Base-by-base conservation (phyloP, 2,113 vertebrate species). In the Glaucomys volans region DNA sequence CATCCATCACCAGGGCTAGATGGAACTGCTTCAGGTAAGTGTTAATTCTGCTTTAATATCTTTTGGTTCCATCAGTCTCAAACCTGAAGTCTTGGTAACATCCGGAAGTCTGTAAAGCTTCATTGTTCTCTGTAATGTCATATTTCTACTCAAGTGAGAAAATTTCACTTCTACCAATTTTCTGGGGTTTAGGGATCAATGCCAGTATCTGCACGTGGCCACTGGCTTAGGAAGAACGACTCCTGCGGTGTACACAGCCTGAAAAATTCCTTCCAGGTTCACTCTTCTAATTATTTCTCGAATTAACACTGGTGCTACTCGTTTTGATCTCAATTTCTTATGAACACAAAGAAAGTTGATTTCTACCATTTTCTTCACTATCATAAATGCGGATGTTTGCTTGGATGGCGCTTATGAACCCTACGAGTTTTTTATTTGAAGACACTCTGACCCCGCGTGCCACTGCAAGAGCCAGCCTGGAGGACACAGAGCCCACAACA, bases 301-400 rank as follows among this genome's bases (percentile, higher is more conserved):
- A 98, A 99, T 99, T 81, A 99, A 98, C 59, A 99, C 99, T 8
- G 99, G 99, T 87, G 99, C 99, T 12, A 99, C 99, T 14, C 99
- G 99, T 97, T 99, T 99, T 67, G 99, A 99, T 95, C 99, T 99
- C 98, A 99, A 97, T 98, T 99, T 99, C 98, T 99, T 99, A 98
- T 99, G 99, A 95, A 99, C 99, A 98, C 99, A 99, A 47, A 99
- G 99, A 98, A 99, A 99, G 98, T 99, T 99, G 97, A 99, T 99
- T 98, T 99, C 99, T 91, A 99, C 99, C 99, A 99, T 99, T 98
- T 98, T 99, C 98, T 99, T 99, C 98, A 99, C 98, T 99, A 98
- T 99, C 99, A 96, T 99, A 99, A 98, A 99, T 99, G 98, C 99
- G 99, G 97, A 99, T 99, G 96, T 99, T 99, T 93, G 99, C 99